phyloP scores from a whole-genome alignment of 2,113 vertebrate genomes.

The Porphyrio hochstetteri region DNA sequence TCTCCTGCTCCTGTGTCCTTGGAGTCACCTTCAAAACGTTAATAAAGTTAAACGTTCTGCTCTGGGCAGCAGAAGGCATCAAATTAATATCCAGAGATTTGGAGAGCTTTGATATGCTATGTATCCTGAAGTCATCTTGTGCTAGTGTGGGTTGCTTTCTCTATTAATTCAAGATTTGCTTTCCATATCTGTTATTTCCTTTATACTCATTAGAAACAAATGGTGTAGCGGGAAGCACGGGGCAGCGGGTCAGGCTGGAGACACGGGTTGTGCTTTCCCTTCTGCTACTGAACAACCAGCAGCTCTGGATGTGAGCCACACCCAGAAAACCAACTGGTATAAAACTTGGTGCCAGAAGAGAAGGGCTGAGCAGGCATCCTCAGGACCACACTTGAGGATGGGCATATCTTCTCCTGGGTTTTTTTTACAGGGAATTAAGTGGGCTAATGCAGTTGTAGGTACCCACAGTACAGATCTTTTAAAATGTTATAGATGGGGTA shows the following conservation, averaged over 20 bases:
- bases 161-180: conserved; percentile 26
- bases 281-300: not conserved
- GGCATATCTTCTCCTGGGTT: not conserved
- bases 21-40: conserved; percentile 37
- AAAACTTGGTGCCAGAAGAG: not conserved
- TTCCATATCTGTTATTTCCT: not conserved
- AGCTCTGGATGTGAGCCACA: not conserved
- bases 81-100: conserved; percentile 26
- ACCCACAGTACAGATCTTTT: not conserved
- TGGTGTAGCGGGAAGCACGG: not conserved
- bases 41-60: conserved; percentile 26
- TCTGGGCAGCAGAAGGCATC: not conserved
- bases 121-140: not conserved
- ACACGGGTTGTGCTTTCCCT: not conserved
- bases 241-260: not conserved
- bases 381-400: not conserved
- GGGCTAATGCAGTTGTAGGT: not conserved
- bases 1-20: conserved; percentile 44
- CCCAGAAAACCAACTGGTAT: not conserved
- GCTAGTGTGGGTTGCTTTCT: not conserved
- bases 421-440: not conserved
- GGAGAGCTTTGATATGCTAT: not conserved
- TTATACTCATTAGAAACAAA: not conserved
- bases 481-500: not conserved
- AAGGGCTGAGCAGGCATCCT: not conserved